phyloP scores from a whole-genome alignment of 2,113 vertebrate genomes.

The Ploceus nigricollis region DNA sequence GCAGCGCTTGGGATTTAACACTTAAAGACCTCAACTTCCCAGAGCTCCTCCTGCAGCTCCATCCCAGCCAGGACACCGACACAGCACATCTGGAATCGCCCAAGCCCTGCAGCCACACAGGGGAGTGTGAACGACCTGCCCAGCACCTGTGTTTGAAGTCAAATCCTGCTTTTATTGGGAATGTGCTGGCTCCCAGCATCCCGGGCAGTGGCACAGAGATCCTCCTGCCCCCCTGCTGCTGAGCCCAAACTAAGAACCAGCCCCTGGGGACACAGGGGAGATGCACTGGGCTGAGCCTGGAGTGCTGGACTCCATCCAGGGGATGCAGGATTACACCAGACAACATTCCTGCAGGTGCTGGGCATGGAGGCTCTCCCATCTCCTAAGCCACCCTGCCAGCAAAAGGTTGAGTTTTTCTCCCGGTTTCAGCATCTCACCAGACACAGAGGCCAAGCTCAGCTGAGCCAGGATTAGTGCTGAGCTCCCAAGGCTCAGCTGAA shows the following conservation, averaged over 20 bases:
- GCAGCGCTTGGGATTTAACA: slow-evolving; percentile 15
- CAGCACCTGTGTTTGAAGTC: background rate
- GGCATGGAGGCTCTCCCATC: rapidly evolving
- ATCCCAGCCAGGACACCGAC: background rate
- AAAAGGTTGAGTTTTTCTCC: background rate
- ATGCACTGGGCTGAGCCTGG: rapidly evolving
- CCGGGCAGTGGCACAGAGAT: background rate
- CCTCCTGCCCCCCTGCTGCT: background rate
- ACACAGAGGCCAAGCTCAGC: background rate
- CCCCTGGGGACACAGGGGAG: background rate
- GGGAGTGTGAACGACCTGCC: background rate
- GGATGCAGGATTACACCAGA: background rate
- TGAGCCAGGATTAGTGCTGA: background rate
- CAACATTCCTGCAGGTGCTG: rapidly evolving
- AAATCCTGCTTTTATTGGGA: background rate
- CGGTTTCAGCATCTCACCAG: background rate
- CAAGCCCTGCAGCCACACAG: background rate
- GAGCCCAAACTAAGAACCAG: background rate
- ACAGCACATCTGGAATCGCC: background rate
- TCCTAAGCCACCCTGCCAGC: background rate
- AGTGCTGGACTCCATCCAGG: background rate
- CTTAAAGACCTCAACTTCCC: background rate
- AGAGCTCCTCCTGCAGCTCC: background rate
- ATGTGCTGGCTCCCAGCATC: background rate
- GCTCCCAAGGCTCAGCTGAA: background rate